Percentiles rank a stretch among this genome's conserved stretches.
These are phyloP conservation scores for Jacana jacana DNA, from an alignment of 2,113 vertebrate genomes.

Conservation along the genomic window DNA sequence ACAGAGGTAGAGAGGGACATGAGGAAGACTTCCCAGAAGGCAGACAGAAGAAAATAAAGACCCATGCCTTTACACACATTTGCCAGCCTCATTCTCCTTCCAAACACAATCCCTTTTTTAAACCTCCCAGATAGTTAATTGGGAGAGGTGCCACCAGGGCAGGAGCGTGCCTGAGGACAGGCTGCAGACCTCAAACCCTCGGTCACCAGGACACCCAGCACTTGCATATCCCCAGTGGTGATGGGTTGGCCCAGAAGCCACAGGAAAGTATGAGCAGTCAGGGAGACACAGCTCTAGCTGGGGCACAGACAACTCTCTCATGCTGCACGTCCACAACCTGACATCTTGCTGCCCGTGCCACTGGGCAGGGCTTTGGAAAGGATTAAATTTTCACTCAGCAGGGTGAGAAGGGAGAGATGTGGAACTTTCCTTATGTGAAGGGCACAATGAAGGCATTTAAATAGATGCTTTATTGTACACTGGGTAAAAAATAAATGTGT, in stretches of 20 bases:
- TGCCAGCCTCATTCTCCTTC: not conserved
- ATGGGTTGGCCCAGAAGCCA: not conserved
- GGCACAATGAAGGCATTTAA: not conserved
- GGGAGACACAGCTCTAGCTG: not conserved
- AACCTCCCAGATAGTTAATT: not conserved
- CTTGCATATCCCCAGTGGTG: not conserved
- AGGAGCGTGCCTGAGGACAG: accelerated
- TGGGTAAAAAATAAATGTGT: not conserved
- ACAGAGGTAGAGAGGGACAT: not conserved
- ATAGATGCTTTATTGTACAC: not conserved
- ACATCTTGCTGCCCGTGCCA: not conserved
- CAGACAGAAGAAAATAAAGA: not conserved
- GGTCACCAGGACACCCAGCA: not conserved
- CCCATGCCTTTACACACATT: not conserved
- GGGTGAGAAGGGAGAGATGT: not conserved
- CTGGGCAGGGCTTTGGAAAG: not conserved
- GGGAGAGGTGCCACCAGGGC: not conserved
- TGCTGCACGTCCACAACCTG: accelerated
- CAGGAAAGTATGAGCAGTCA: accelerated
- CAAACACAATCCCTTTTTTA: not conserved
- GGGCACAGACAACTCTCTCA: not conserved
- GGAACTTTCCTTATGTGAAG: not conserved
- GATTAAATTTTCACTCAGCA: not conserved
- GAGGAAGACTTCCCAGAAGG: not conserved
- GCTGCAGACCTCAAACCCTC: not conserved